phyloP scores from a whole-genome alignment of 1,140 invertebrate species.

The Magallana ariakensis region DNA sequence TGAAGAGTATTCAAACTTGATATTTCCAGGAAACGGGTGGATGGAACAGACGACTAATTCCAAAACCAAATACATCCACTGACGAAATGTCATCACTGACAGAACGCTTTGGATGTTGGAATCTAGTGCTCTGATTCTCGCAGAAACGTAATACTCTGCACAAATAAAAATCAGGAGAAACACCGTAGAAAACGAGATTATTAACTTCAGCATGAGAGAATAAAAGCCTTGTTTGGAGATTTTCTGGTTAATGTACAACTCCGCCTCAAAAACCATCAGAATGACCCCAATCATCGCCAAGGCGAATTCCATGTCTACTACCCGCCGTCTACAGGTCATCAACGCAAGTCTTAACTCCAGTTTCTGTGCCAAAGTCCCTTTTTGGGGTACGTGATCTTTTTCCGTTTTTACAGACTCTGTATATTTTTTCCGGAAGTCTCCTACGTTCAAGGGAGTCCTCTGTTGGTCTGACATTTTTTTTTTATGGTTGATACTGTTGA shows the following conservation, averaged over 20 bases:
- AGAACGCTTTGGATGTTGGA: neutral
- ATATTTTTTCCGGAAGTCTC: neutral
- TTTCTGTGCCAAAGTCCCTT: conserved; percentile 3
- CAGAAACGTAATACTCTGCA: conserved; percentile 10
- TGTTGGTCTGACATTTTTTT: conserved; percentile 3
- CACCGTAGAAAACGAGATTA: conserved; percentile 26
- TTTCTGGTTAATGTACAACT: conserved; percentile 32
- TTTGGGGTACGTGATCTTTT: neutral
- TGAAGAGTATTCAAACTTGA: neutral
- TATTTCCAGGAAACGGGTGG: conserved; percentile 40
- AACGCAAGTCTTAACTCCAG: neutral
- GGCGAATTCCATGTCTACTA: conserved; percentile 49
- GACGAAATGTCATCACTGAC: conserved; percentile 21
- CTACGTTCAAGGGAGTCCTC: neutral
- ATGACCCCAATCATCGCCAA: conserved; percentile 45
- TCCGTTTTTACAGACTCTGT: neutral
- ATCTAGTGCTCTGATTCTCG: conserved; percentile 26
- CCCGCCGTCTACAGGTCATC: neutral
- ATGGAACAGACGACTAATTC: conserved; percentile 29
- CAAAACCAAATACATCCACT: conserved; percentile 23
- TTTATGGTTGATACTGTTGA: too few relatives aligned
- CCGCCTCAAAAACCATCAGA: conserved; percentile 51
- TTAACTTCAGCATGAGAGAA: conserved; percentile 23
- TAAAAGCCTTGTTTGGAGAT: neutral
- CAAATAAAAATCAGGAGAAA: conserved; percentile 26